Evolutionary conservation across 1,140 invertebrate genomes (phyloP).

Genomic region (Lordiphosa clarofinis): DNA sequence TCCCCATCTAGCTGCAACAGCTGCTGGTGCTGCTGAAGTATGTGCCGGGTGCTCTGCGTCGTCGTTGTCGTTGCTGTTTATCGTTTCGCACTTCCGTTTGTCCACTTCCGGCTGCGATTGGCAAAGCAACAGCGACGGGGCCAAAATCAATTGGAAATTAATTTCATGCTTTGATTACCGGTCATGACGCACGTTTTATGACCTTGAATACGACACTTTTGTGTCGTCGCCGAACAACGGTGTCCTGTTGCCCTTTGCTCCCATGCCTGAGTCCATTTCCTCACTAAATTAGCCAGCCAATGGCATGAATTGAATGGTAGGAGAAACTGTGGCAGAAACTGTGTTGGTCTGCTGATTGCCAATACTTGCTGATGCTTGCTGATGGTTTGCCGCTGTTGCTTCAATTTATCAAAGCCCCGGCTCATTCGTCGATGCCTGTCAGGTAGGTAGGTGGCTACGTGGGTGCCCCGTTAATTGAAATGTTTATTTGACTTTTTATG

Average conservation of each 20-base stretch:
- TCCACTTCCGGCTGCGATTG: slow-evolving; percentile 75
- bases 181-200: slow-evolving; percentile 76
- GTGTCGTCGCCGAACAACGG: slow-evolving; percentile 44
- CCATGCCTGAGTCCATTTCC: slow-evolving; percentile 54
- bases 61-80: slow-evolving; percentile 56
- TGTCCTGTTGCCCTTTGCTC: slow-evolving; percentile 10
- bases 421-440: slow-evolving; percentile 65
- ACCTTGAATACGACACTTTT: slow-evolving; percentile 75
- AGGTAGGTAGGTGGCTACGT: slow-evolving; percentile 51
- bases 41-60: slow-evolving; percentile 29
- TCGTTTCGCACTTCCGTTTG: slow-evolving; percentile 75
- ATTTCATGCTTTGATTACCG: slow-evolving; percentile 77
- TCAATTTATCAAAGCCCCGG: slow-evolving; percentile 72
- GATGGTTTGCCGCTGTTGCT: slow-evolving; percentile 47
- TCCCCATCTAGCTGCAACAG: slow-evolving; percentile 7
- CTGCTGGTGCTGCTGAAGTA: slow-evolving; percentile 40
- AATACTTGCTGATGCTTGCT: slow-evolving; percentile 43
- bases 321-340: slow-evolving; percentile 10
- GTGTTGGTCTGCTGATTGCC: slow-evolving; percentile 5
- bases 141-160: slow-evolving; percentile 77
- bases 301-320: slow-evolving; percentile 71
- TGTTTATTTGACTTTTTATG: slow-evolving; percentile 78
- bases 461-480: slow-evolving; percentile 68
- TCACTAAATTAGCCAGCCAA: slow-evolving; percentile 75
- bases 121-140: slow-evolving; percentile 41